Evolutionary conservation across 2,888 invertebrate genomes (phyloP), one percentile per base, ranked within the genome.

Genomic region (Chymomyza fuscimana): DNA sequence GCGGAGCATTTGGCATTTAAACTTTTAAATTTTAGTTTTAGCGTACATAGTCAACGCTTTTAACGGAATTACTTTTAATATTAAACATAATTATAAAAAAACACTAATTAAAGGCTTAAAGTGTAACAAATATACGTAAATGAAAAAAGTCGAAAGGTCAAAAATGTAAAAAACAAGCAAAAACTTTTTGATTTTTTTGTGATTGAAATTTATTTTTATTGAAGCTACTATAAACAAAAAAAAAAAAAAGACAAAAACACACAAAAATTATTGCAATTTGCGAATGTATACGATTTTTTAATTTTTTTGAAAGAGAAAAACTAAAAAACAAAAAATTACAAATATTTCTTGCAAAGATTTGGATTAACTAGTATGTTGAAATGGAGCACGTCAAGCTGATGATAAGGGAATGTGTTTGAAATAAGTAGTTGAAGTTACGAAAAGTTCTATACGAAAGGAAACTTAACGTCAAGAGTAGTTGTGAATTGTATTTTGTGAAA

Each of bases 401-500:
- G n/a, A 46, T 54, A 64, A 64, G 66, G 56, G 59, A 50, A 60
- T 32, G 59, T 51, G 59, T 51, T 62, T 60, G 40, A 36, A 63
- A 64, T 72, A 70, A 78, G 67, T 77, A 86, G 86, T 78, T 81
- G 81, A 86, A 84, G 87, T 81, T 77, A 74, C 73, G 68, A 82
- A 77, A 77, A 32, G 32, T 32, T 32, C 32, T 32, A 32, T 32
- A 32, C 32, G 32, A 32, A 32, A 77, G 80, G 73, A 81, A 85
- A 88, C 81, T 87, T 87, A 86, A 67, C 80, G 87, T 83, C 89
- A 89, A 84, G 88, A 81, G 88, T 90, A 91, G 91, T 90, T 91
- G 90, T 90, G 90, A 91, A 89, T 89, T 91, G 90, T 91, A 89
- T 90, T 90, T 90, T 90, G 90, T 91, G 89, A 90, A 88, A 88